Evolutionary conservation across 1,140 invertebrate genomes (phyloP).

Genomic region (Polypedilum pembai): DNA sequence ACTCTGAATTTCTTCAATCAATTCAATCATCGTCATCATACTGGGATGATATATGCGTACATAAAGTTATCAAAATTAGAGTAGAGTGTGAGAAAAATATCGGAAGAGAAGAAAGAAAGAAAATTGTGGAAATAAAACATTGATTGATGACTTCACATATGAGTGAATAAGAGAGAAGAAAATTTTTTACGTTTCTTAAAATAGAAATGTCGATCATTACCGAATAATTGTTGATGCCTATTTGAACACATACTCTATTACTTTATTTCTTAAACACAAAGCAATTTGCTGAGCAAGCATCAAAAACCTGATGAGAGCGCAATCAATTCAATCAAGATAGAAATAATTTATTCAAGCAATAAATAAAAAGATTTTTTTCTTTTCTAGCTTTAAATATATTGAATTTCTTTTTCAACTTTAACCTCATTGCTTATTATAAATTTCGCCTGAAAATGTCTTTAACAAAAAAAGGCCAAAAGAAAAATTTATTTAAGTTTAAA

Average conservation of each 20-base stretch:
- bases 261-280: background rate
- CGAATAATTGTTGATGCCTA: background rate
- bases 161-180: background rate
- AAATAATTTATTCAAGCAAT: no score
- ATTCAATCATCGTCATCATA: background rate
- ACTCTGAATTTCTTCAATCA: background rate
- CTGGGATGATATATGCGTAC: no score
- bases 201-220: background rate
- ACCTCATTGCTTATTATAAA: no score
- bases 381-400: no score
- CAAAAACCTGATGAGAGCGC: no score
- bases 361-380: no score
- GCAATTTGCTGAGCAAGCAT: background rate
- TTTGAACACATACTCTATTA: background rate
- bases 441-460: no score
- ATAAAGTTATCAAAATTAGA: background rate
- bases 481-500: no score
- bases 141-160: background rate
- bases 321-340: no score
- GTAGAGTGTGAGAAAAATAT: background rate
- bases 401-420: no score
- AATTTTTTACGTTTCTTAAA: background rate
- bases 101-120: background rate
- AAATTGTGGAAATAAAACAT: background rate
- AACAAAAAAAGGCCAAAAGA: no score